These are phyloP conservation scores for Myiotriccus ornatus DNA, from an alignment of 2,797 vertebrate genomes.

Conservation along the genomic window DNA sequence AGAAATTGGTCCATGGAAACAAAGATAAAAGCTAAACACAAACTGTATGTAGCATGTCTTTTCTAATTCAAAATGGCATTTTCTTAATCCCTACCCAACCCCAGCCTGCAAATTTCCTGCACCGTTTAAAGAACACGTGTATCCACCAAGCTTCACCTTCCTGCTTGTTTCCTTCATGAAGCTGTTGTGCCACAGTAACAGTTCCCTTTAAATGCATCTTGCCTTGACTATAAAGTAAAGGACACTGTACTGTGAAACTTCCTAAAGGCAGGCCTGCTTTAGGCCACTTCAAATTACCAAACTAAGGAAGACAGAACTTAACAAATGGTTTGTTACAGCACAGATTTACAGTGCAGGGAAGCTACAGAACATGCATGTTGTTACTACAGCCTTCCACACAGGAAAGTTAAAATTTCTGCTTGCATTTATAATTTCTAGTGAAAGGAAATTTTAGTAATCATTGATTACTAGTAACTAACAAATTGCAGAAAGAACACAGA, in stretches of 20 bases:
- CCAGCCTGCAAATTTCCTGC: background rate
- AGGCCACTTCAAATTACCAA: background rate
- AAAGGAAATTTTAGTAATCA: background rate
- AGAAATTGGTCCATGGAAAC: background rate
- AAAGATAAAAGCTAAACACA: background rate
- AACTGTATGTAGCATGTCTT: background rate
- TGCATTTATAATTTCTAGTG: background rate
- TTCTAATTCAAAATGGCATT: background rate
- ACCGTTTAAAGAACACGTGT: background rate
- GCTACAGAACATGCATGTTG: rapidly evolving
- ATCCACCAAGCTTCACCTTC: background rate
- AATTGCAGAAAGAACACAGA: background rate
- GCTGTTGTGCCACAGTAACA: background rate
- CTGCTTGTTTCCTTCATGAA: background rate
- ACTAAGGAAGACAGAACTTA: background rate
- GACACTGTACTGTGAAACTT: background rate
- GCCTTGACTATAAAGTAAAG: background rate
- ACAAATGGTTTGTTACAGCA: background rate
- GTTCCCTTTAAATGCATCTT: background rate
- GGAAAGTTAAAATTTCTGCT: background rate
- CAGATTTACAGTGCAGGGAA: background rate
- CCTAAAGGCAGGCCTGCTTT: background rate
- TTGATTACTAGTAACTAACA: background rate
- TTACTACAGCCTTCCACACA: background rate
- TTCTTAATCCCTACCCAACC: background rate